Conservation (phyloP, 2,797 vertebrate species). For the Alca torda region DNA sequence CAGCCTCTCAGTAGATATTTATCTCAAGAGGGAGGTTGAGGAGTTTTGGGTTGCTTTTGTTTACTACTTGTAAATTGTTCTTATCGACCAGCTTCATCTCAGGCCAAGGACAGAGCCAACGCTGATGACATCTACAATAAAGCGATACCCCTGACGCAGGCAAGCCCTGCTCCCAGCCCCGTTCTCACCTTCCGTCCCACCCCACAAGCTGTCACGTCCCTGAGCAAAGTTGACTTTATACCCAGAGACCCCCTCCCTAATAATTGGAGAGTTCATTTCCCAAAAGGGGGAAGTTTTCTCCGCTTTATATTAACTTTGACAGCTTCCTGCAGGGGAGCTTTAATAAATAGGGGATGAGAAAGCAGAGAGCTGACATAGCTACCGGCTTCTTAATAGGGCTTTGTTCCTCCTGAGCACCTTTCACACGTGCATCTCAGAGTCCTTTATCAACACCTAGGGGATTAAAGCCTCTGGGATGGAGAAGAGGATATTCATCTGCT, state of each 20-base stretch:
- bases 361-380: not conserved
- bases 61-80: not conserved
- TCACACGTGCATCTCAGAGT: not conserved
- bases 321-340: not conserved
- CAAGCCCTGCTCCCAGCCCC: not conserved
- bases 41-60: not conserved
- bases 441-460: accelerated
- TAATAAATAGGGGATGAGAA: not conserved
- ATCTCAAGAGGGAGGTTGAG: not conserved
- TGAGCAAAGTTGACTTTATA: not conserved
- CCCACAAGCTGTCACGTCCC: not conserved
- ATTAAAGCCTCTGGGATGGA: not conserved
- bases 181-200: not conserved
- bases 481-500: not conserved
- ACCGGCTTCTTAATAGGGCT: not conserved
- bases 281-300: not conserved
- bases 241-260: not conserved
- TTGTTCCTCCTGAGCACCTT: not conserved
- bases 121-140: not conserved
- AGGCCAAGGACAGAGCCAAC: not conserved
- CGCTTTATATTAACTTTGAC: not conserved
- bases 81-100: not conserved
- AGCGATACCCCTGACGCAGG: accelerated
- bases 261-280: not conserved
- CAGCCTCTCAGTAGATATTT: not conserved